Conservation (phyloP, 1,140 invertebrate species). For the Apis cerana region DNA sequence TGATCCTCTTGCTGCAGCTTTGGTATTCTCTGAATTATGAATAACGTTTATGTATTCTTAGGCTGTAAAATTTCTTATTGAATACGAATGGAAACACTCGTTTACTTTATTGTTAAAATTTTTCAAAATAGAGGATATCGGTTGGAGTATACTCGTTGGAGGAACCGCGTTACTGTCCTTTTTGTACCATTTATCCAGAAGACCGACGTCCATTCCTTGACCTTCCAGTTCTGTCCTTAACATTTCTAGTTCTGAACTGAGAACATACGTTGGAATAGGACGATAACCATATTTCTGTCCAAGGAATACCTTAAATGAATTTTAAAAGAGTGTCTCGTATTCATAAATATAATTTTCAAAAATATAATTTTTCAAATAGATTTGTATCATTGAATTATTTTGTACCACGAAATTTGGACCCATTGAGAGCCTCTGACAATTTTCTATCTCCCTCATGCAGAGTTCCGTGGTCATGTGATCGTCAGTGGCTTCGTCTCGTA, state of each 20-base stretch:
- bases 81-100: not conserved
- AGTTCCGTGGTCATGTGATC: constrained; percentile 99
- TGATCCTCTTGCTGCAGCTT: constrained; percentile 98
- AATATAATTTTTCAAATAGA: no score
- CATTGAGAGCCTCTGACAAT: constrained; percentile 98
- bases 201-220: constrained; percentile 90
- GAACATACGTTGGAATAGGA: constrained; percentile 97
- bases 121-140: constrained; percentile 97
- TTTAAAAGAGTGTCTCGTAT: not conserved
- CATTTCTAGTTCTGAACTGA: constrained; percentile 94
- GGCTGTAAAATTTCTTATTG: not conserved
- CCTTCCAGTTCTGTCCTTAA: constrained; percentile 91
- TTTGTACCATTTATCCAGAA: constrained; percentile 97
- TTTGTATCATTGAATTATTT: not conserved
- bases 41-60: not conserved
- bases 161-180: constrained; percentile 98
- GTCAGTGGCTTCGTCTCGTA: constrained; percentile 97
- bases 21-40: constrained; percentile 87
- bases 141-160: constrained; percentile 95
- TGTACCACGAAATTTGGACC: constrained; percentile 97
- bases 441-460: constrained; percentile 98
- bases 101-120: constrained; percentile 99
- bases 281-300: constrained; percentile 99
- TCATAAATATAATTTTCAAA: no score
- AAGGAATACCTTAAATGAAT: constrained; percentile 88